Evolutionary conservation across 2,888 invertebrate species (phyloP), one percentile per base, ranked within the genome.

Genomic region (Ditula angustiorana): DNA sequence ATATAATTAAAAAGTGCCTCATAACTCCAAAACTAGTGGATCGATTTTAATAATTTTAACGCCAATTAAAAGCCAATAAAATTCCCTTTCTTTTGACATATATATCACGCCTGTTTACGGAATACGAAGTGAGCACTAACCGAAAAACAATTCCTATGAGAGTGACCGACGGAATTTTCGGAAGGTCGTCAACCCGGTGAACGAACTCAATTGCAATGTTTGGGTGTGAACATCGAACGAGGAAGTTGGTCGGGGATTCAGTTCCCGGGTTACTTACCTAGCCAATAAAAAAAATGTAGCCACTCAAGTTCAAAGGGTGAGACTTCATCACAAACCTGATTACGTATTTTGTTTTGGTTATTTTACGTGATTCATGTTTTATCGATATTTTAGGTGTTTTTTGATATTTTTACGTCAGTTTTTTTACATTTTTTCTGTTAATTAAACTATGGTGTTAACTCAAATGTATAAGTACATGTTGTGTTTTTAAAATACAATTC

Each of bases 191-290:
- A 23, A 23, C 50, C 50, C n/a, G 57, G 50, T 57, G 33, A 41
- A 41, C 3, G 57, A 63, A 4, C 63, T 44, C 8, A 11, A 28
- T 56, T 30, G 49, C 63, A 52, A 33, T 63, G 57, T 63, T 63
- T 63, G 63, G 57, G 50, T 50, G 61, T 49, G 2, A 19, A 41
- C 33, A n/a, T 4, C 35, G 50, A 37, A 50, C 3, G 3, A 61
- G 55, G 61, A 46, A 57, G 41, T 10, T 5, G 33, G 1, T 13
- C 4, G n/a, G 33, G 26, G 13, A 7, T 13, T 30, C 5, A 30
- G 24, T 30, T 21, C 49, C 28, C n/a, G 28, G 50, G 24, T 41
- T 44, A 57, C 63, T 62, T 62, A 62, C 62, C 62, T 63, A 63
- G 57, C 13, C 44, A 57, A 57, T 47, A 33, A 28, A 62, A 61